Evolutionary conservation across 2,113 vertebrate genomes (phyloP), one percentile per base, ranked within the genome.

Genomic region (Semnornis frantzii): DNA sequence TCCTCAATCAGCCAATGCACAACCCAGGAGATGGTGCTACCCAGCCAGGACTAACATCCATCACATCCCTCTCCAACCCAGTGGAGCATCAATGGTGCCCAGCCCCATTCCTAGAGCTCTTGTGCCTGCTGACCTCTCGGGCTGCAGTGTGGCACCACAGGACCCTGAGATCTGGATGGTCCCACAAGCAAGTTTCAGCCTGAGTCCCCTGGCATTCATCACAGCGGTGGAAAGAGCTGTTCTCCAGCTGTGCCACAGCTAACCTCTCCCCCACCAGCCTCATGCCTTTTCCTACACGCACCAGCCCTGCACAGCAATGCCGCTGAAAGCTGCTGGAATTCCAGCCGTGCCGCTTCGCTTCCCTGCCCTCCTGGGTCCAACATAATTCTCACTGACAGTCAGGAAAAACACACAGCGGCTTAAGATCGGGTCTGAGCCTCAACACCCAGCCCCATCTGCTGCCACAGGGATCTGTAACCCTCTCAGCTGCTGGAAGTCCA

Each of bases 201-300:
- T 0, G 1, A 52, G 52, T 33, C 6, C 52, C 44, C 15, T 62
- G 2, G 0, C 10, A 16, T 3, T 86, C 15, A 1, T 63, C 60
- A 4, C 71, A 27, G 75, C 72, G 64, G 39, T 3, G 71, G n/a
- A 5, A 68, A 63, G 46, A 59, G 78, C 74, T 28, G 19, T 7
- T 60, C 10, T 5, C 92, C 93, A 79, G 83, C 66, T 73, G 89
- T 85, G 89, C 20, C 66, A 89, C 5, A 27, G 80, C 83, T 23
- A 62, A 71, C 75, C 84, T 76, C 79, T 52, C 71, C 72, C 75
- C 42, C 0, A 1, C 64, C 93, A 82, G 72, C 79, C 77, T 78
- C 87, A 52, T 33, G 64, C 69, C 76, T 62, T 21, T 48, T 71
- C 75, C 87, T 78, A 74, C 91, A 31, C 75, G 42, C 6, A 3